phyloP scores from a whole-genome alignment of 2,797 vertebrate species.

The Brachymystax lenok region DNA sequence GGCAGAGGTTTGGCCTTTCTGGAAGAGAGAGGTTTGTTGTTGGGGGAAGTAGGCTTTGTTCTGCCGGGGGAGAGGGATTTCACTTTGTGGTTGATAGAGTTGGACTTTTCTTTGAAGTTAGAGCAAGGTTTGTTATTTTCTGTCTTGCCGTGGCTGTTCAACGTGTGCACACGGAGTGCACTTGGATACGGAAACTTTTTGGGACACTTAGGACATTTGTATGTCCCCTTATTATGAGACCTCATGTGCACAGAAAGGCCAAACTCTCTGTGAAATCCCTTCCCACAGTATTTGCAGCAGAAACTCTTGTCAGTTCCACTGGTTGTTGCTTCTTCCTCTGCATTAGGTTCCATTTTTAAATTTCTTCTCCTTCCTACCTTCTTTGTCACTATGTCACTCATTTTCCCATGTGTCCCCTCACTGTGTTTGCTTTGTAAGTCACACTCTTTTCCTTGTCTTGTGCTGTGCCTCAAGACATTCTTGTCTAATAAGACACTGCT shows the following conservation, averaged over 20 bases:
- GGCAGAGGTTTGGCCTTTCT: background rate
- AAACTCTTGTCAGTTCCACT: conserved; percentile 1
- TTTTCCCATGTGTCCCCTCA: background rate
- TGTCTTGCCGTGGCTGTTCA: background rate
- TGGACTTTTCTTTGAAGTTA: background rate
- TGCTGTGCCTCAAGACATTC: background rate
- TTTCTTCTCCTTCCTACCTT: background rate
- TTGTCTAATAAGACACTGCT: background rate
- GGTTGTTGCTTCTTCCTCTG: background rate
- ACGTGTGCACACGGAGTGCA: background rate
- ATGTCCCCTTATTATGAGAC: background rate
- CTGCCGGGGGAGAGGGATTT: background rate
- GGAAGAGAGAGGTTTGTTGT: background rate
- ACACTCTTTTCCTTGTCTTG: background rate
- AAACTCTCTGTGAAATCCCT: background rate
- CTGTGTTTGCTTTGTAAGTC: background rate
- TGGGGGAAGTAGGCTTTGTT: background rate
- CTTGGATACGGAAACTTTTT: background rate
- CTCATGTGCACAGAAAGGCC: conserved; percentile 4
- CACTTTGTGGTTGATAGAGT: no score
- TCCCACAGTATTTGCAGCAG: conserved; percentile 9
- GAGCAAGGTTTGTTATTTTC: background rate
- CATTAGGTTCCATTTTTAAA: background rate
- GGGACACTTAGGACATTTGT: conserved; percentile 4
- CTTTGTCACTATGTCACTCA: background rate